Evolutionary conservation across 2,888 invertebrate genomes (phyloP), one percentile per base, ranked within the genome.

Genomic region (Myopa testacea): DNA sequence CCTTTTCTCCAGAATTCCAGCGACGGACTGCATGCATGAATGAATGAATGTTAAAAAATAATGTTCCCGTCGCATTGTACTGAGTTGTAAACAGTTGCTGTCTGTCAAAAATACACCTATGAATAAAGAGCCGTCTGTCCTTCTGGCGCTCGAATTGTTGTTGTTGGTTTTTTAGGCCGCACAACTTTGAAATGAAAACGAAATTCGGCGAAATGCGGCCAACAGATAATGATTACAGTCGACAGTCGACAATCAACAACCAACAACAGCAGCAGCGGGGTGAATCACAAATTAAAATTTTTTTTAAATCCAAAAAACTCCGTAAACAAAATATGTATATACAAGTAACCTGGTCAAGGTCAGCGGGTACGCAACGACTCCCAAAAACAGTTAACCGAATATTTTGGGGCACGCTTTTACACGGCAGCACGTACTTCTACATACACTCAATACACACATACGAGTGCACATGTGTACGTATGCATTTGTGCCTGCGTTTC

Each of bases 291-390:
- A 63, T 34, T 8, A 6, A 50, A 63, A 19, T 14, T 40, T 26
- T 26, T n/a, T 26, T 26, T 26, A 50, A 37, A 34, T 40, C 16
- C 34, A 63, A 74, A 34, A 74, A 45, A 52, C 37, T 55, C 37
- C n/a, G 16, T n/a, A n/a, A 14, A 4, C 55, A 8, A n/a, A 14
- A n/a, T 50, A 50, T 50, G 52, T 63, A 52, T 74, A n/a, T n/a
- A n/a, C n/a, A 65, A 74, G 65, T 50, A 14, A 74, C 19, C 50
- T 65, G 74, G 74, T 65, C 74, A 74, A 74, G 74, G 74, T 65
- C 62, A 62, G 8, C 74, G 74, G 52, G 16, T 71, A 4, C 10
- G 16, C 71, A 34, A 52, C 71, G 55, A 60, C 71, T 10, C 65
- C 50, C 37, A 50, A 37, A 50, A 40, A 50, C 63, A 16, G 63